Percentiles rank a stretch among this genome's conserved stretches.
Conservation (phyloP, 2,113 vertebrate genomes). For the Aix galericulata region DNA sequence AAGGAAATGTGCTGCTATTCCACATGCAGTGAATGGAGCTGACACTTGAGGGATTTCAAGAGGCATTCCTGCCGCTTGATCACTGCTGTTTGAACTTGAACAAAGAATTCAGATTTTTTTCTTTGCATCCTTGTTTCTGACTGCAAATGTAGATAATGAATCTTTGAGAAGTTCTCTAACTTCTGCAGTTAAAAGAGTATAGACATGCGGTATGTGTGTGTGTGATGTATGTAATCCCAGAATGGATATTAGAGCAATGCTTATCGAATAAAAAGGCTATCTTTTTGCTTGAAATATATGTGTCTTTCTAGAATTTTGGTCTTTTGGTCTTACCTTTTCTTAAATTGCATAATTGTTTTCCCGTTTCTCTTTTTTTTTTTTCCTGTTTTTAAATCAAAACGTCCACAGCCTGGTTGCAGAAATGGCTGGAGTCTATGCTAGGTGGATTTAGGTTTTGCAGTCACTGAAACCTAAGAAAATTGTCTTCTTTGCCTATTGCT, state of each 20-base stretch:
- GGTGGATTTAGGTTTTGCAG: neutral
- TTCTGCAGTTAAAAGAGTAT: neutral
- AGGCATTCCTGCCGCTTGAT: neutral
- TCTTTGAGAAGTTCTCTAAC: neutral
- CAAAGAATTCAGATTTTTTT: neutral
- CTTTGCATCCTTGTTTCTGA: neutral
- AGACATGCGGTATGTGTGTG: neutral
- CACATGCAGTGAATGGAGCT: neutral
- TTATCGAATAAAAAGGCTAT: neutral
- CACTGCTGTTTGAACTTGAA: neutral
- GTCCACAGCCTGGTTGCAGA: neutral
- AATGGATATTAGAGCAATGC: neutral
- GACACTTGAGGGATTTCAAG: neutral
- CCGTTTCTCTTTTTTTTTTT: neutral
- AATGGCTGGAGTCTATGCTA: neutral
- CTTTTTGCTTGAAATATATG: neutral
- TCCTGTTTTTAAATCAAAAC: neutral
- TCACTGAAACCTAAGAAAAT: neutral
- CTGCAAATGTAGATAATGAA: neutral
- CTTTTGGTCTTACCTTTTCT: neutral
- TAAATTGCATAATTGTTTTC: neutral
- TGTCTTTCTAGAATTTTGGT: neutral
- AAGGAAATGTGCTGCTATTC: neutral
- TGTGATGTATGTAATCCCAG: neutral
- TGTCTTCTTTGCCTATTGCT: neutral